Evolutionary conservation across 2,113 vertebrate genomes (phyloP).

Genomic region (Lagopus leucura): DNA sequence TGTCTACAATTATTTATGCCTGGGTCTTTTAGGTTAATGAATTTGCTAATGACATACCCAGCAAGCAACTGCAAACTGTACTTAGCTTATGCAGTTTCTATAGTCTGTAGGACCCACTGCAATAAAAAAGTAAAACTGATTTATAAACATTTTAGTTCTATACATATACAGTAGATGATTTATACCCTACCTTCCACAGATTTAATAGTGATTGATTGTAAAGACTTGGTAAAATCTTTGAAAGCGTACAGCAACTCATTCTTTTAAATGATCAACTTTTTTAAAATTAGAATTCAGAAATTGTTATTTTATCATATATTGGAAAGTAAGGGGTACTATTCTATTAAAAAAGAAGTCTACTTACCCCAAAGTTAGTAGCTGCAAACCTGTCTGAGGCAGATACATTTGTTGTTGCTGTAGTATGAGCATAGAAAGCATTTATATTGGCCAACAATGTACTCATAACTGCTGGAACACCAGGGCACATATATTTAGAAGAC

Average conservation of each 20-base stretch:
- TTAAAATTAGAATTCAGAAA: neutral
- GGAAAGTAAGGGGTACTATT: neutral
- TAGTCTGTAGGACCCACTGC: neutral
- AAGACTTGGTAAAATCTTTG: neutral
- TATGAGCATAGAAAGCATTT: constrained; percentile 98
- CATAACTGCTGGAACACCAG: constrained; percentile 96
- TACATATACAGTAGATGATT: neutral
- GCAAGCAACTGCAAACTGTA: neutral
- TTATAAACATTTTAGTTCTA: neutral
- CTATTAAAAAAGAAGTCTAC: constrained; percentile 28
- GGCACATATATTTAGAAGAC: constrained; percentile 98
- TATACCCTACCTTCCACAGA: neutral
- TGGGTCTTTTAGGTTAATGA: neutral
- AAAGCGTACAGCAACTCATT: neutral
- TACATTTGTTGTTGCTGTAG: constrained; percentile 92
- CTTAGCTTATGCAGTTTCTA: neutral
- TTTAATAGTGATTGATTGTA: neutral
- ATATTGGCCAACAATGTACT: constrained; percentile 96
- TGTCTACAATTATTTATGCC: neutral
- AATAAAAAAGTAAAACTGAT: neutral
- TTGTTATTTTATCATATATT: neutral
- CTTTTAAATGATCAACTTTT: neutral
- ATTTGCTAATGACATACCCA: neutral
- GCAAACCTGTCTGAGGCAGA: constrained; percentile 97
- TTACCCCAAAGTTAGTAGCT: constrained; percentile 97